These are phyloP conservation scores for Perca flavescens DNA, from an alignment of 2,113 vertebrate genomes.

Conservation along the genomic window DNA sequence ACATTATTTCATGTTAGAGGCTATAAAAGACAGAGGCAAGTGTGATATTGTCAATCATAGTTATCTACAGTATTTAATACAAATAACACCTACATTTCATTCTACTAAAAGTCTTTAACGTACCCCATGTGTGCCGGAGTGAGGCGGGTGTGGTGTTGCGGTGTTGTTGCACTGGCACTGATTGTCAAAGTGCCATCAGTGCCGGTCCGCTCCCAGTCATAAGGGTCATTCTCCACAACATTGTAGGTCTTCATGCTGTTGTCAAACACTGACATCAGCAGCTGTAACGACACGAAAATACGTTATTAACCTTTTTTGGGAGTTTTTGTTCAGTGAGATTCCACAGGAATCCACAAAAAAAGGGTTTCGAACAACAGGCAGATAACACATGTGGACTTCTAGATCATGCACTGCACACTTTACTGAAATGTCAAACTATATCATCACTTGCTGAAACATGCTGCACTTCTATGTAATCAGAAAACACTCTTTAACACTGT, in stretches of 20 bases:
- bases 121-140: conserved; percentile 97
- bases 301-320: neutral
- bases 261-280: conserved; percentile 97
- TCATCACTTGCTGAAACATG: neutral
- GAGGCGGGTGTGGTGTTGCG: conserved; percentile 95
- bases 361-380: neutral
- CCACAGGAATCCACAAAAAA: neutral
- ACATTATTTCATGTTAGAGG: neutral
- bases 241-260: conserved; percentile 96
- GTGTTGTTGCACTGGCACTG: conserved; percentile 90
- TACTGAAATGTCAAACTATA: neutral
- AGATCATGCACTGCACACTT: neutral
- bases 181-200: conserved; percentile 91
- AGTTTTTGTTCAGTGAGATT: neutral
- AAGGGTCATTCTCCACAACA: conserved; percentile 95
- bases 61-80: neutral
- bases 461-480: neutral
- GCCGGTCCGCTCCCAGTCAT: conserved; percentile 96
- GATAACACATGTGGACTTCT: neutral
- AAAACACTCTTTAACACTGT: neutral
- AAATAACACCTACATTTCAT: neutral
- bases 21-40: neutral
- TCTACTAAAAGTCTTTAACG: conserved; percentile 16
- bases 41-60: neutral
- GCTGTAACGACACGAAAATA: conserved; percentile 80